These are phyloP conservation scores for Laupala kohalensis DNA, from an alignment of 1,140 invertebrate genomes.

Conservation along the genomic window DNA sequence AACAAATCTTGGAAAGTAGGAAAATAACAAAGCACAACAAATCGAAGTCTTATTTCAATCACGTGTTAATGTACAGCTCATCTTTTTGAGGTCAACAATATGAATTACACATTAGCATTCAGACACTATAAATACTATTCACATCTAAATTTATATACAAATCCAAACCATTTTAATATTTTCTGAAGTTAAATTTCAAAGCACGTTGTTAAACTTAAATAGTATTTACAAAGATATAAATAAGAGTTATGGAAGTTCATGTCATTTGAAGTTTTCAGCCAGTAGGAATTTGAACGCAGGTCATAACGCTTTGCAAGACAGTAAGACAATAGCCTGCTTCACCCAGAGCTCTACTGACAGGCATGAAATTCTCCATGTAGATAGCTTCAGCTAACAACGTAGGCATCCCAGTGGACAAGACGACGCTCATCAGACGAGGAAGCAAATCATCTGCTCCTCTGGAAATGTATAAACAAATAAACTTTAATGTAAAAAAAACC, in stretches of 20 bases:
- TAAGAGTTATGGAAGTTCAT: not conserved
- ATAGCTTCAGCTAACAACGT: conserved; percentile 13
- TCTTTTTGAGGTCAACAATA: too few relatives aligned
- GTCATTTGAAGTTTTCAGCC: not conserved
- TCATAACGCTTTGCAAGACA: conserved; percentile 16
- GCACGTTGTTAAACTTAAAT: too few relatives aligned
- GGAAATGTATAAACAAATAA: conserved; percentile 1
- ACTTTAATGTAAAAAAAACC: not conserved
- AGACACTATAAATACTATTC: too few relatives aligned
- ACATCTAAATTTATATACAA: too few relatives aligned
- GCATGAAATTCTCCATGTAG: conserved; percentile 19
- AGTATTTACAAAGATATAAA: too few relatives aligned
- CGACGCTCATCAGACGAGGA: conserved; percentile 14
- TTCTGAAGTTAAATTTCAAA: too few relatives aligned
- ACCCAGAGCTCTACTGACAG: conserved; percentile 15
- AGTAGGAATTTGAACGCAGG: not conserved
- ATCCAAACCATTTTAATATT: too few relatives aligned
- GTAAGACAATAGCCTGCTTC: conserved; percentile 19
- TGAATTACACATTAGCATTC: too few relatives aligned
- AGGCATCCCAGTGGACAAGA: conserved; percentile 12
- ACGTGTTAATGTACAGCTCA: too few relatives aligned
- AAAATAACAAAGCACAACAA: too few relatives aligned
- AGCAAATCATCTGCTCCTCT: conserved; percentile 19
- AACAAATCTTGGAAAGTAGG: too few relatives aligned
- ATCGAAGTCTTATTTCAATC: too few relatives aligned